Percentiles rank a stretch among this genome's conserved stretches.
phyloP scores from a whole-genome alignment of 1,140 invertebrate species.

The Sarcophaga bullata region DNA sequence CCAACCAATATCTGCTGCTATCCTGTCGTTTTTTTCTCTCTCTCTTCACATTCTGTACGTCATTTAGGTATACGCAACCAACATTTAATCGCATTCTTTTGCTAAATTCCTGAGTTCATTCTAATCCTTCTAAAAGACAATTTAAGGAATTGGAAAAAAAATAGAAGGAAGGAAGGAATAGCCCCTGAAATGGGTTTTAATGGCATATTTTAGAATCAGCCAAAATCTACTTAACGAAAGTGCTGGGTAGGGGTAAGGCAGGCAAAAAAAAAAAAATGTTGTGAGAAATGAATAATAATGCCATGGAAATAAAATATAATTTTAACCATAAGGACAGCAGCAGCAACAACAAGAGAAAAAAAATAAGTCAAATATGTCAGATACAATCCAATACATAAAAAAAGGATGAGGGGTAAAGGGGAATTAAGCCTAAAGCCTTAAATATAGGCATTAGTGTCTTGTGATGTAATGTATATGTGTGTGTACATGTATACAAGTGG shows the following conservation, averaged over 20 bases:
- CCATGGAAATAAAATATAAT: slow-evolving; percentile 18
- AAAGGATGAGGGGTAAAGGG: no score
- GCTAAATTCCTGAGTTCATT: slow-evolving; percentile 24
- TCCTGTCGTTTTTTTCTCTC: neutral
- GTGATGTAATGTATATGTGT: no score
- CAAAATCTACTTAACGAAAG: neutral
- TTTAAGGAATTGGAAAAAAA: slow-evolving; percentile 22
- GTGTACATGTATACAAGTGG: neutral
- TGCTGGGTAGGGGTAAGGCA: neutral
- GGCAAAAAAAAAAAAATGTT: neutral
- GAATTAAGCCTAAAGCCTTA: slow-evolving; percentile 37
- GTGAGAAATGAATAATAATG: neutral
- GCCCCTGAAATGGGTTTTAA: neutral
- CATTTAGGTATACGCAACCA: neutral
- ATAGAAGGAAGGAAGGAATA: no score
- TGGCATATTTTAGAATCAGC: slow-evolving; percentile 33
- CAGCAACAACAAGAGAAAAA: neutral
- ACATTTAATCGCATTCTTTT: slow-evolving; percentile 6
- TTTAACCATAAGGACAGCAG: neutral
- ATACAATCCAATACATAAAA: neutral
- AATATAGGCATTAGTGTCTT: slow-evolving; percentile 41
- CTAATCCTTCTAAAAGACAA: slow-evolving; percentile 36
- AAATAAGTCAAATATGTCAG: slow-evolving; percentile 10
- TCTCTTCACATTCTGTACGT: neutral
- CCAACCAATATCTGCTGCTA: neutral